Evolutionary conservation across 2,113 vertebrate genomes (phyloP), one percentile per base, ranked within the genome.

Genomic region (Pavo muticus): DNA sequence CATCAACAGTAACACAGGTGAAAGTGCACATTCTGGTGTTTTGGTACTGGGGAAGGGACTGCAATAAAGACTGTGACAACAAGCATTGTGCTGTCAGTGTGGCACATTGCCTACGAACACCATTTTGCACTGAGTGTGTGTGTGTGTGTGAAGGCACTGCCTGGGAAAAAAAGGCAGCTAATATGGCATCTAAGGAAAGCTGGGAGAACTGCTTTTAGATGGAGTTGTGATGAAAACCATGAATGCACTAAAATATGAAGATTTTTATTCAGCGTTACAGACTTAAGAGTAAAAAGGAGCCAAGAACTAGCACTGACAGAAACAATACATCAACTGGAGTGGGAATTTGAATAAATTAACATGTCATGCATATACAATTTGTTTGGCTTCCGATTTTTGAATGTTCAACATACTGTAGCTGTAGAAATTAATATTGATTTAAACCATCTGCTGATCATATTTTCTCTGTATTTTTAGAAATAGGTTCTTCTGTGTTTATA

Each of bases 351-450:
- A 89, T 81, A 77, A 75, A 87, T 84, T 80, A 91, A 67, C 84
- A 78, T 72, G 84, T 92, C 77, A 92, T 94, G 72, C 91, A 85
- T 83, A 87, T 40, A 42, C 69, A 69, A 25, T 48, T 59, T 83
- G 90, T 92, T 94, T 89, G 69, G 45, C 60, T 92, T 71, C 44
- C 42, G 74, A 56, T 61, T 95, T 78, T 32, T 95, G 81, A 89
- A 50, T 47, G 69, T 93, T 96, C 59, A 60, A 73, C 76, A 73
- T 87, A 73, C 90, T 84, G 44, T 64, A 88, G 91, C 94, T 79
- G 83, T 72, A 93, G 65, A 90, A 95, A 95, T 94, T 91, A 95
- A 84, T 95, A 95, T 95, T 93, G 93, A 96, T 94, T 91, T 94
- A 84, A 95, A 88, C 92, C 95, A 95, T 96, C 90, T 97, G 95